These are phyloP conservation scores for Phalera bucephala DNA, from an alignment of 2,888 invertebrate genomes.

Conservation along the genomic window DNA sequence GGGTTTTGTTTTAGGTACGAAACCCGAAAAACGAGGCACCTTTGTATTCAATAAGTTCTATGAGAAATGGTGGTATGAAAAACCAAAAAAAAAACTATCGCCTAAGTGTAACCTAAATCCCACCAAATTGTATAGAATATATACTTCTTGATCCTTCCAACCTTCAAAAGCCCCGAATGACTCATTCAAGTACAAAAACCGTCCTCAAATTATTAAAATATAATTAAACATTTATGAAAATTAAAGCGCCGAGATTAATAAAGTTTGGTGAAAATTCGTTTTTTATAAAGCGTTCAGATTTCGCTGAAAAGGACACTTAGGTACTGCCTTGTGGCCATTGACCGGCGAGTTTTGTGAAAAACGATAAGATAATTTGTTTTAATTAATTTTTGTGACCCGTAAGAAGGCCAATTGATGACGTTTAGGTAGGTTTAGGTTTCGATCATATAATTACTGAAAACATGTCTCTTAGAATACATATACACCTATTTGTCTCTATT, in stretches of 20 bases:
- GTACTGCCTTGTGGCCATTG: slow-evolving; percentile 5
- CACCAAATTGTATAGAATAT: no score
- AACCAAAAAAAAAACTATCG: no score
- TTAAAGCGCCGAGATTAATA: slow-evolving; percentile 13
- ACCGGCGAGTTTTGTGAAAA: slow-evolving; percentile 1
- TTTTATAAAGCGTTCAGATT: slow-evolving; percentile 3
- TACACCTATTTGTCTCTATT: no score
- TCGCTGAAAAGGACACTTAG: slow-evolving; percentile 4
- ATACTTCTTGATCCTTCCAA: no score
- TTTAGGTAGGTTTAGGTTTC: background rate
- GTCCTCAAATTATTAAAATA: slow-evolving; percentile 17
- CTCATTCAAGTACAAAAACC: slow-evolving; percentile 19
- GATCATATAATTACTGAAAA: no score
- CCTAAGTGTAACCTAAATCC: no score
- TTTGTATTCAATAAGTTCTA: no score
- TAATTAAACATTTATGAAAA: slow-evolving; percentile 18
- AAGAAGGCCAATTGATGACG: background rate
- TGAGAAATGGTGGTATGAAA: no score
- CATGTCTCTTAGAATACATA: no score
- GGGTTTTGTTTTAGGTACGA: no score
- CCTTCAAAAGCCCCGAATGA: slow-evolving; percentile 31
- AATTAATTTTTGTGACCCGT: slow-evolving; percentile 6
- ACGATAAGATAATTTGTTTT: slow-evolving; percentile 1
- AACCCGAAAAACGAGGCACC: no score
- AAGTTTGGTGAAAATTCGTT: slow-evolving; percentile 6